These are phyloP conservation scores for Piprites chloris DNA, from an alignment of 2,113 vertebrate genomes.

Conservation along the genomic window DNA sequence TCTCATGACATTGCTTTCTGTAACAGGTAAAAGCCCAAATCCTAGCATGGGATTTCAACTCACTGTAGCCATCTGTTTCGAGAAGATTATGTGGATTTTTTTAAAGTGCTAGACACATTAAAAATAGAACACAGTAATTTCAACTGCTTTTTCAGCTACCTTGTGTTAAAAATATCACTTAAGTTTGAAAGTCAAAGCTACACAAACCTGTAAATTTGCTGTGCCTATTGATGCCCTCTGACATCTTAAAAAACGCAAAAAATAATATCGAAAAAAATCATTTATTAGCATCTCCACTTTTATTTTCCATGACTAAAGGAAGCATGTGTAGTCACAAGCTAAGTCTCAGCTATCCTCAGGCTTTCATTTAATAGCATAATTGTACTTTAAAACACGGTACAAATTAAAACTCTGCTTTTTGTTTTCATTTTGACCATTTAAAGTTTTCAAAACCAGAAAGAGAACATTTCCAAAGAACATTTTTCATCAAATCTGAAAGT, in stretches of 20 bases:
- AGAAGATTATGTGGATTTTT: conserved; percentile 58
- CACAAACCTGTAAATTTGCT: background rate
- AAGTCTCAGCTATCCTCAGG: background rate
- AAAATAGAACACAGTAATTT: conserved; percentile 43
- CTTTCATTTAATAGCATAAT: conserved; percentile 1
- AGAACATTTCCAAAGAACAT: background rate
- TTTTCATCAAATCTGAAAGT: background rate
- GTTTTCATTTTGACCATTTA: background rate
- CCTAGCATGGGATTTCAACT: conserved; percentile 34
- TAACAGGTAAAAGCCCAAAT: conserved; percentile 25
- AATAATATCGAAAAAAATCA: background rate
- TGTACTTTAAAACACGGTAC: background rate
- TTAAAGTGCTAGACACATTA: conserved; percentile 37
- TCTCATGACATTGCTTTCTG: background rate
- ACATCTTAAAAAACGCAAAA: background rate
- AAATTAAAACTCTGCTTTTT: background rate
- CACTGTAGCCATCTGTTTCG: conserved; percentile 54
- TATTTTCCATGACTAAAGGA: background rate
- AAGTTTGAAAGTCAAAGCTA: background rate
- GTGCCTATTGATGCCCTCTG: background rate
- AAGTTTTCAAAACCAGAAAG: background rate
- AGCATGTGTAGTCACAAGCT: background rate
- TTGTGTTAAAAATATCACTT: background rate
- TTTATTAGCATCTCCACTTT: background rate
- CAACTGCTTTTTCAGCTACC: conserved; percentile 22